Conservation (phyloP, 2,113 vertebrate species). For the Anolis carolinensis region DNA sequence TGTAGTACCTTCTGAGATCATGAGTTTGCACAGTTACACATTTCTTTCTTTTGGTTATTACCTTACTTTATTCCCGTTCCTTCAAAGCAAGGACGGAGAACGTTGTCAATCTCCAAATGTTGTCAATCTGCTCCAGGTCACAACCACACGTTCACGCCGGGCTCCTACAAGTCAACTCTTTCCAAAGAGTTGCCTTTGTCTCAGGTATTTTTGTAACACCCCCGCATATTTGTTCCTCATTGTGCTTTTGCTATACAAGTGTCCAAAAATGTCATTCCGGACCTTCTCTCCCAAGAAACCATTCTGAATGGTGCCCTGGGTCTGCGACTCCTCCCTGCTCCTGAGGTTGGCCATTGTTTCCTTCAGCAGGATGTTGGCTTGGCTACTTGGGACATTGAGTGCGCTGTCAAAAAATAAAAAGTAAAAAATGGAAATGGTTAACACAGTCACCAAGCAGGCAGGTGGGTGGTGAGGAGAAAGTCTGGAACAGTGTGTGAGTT, state of each 20-base stretch:
- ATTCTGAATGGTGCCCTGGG: slow-evolving; percentile 57
- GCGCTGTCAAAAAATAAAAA: slow-evolving; percentile 67
- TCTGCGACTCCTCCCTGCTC: slow-evolving; percentile 61
- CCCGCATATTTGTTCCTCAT: background rate
- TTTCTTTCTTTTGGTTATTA: too few species aligned
- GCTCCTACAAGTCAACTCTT: too few species aligned
- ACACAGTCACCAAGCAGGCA: background rate
- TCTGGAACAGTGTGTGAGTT: slow-evolving; percentile 53
- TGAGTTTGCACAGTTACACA: too few species aligned
- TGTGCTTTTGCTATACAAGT: background rate
- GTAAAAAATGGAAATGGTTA: slow-evolving; percentile 55
- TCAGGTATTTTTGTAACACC: background rate
- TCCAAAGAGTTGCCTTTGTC: background rate
- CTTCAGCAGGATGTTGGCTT: slow-evolving; percentile 71
- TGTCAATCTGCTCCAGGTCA: too few species aligned
- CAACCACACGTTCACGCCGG: too few species aligned
- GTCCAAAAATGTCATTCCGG: background rate
- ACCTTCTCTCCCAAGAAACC: background rate
- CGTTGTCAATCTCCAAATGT: too few species aligned
- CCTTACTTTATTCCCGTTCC: too few species aligned
- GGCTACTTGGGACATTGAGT: slow-evolving; percentile 57
- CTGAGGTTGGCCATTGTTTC: slow-evolving; percentile 60
- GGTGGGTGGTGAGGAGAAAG: background rate
- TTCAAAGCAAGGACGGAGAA: too few species aligned
- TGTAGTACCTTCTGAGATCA: too few species aligned